Percentiles rank a stretch among this genome's conserved stretches.
Evolutionary conservation across 2,888 invertebrate species (phyloP).

Genomic region (Drosophila cognata): DNA sequence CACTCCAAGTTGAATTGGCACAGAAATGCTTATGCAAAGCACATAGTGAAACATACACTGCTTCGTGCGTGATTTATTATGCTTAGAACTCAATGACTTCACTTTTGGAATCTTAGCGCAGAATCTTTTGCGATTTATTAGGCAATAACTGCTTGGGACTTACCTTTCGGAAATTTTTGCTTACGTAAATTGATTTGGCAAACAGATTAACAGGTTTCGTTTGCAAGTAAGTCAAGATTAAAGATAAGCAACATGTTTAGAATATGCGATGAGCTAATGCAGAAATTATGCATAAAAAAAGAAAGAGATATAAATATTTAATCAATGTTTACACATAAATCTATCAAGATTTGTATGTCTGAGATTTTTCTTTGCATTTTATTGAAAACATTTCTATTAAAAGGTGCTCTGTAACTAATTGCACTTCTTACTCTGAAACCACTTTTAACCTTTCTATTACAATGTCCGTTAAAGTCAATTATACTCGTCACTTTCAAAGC

Average conservation of each 20-base stretch:
- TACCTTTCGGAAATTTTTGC: neutral
- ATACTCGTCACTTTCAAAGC: conserved; percentile 8
- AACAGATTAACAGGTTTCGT: neutral
- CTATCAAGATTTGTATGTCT: neutral
- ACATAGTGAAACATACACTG: neutral
- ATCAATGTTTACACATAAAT: neutral
- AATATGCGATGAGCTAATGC: neutral
- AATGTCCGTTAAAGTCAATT: neutral
- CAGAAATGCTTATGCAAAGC: neutral
- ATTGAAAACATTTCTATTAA: neutral
- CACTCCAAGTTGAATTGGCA: no score
- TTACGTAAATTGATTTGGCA: neutral
- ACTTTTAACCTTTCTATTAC: neutral
- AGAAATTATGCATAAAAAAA: neutral
- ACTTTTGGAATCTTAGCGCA: neutral
- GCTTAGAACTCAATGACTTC: neutral
- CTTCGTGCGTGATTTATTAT: neutral
- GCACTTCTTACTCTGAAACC: neutral
- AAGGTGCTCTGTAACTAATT: neutral
- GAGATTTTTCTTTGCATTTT: neutral
- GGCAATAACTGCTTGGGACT: neutral
- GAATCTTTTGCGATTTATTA: neutral
- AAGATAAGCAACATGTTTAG: neutral
- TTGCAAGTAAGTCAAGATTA: neutral
- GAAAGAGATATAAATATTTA: neutral